A percentile compares a stretch with the other conserved stretches of the same genome.
Conservation (phyloP, 2,888 invertebrate genomes). For the Corbicula japonica region DNA sequence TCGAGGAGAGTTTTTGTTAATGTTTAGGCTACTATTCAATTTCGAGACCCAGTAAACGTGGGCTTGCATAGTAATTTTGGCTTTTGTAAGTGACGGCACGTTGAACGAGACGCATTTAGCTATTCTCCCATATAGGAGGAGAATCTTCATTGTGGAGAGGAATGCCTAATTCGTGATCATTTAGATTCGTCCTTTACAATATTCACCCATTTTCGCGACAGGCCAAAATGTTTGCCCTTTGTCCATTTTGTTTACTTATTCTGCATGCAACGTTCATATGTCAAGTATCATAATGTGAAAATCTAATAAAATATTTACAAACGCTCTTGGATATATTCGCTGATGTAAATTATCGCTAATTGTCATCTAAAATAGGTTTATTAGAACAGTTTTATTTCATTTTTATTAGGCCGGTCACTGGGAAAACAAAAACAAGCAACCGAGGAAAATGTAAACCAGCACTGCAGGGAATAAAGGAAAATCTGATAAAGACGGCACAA, state of each 20-base stretch:
- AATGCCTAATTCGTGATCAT: too few species aligned
- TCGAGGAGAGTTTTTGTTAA: constrained; percentile 22
- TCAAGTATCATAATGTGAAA: too few species aligned
- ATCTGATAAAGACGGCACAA: constrained; percentile 33
- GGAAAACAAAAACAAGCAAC: constrained; percentile 7
- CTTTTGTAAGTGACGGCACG: constrained; percentile 19
- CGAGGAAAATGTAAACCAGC: not conserved
- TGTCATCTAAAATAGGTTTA: constrained; percentile 1
- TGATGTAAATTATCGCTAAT: too few species aligned
- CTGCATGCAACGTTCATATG: too few species aligned
- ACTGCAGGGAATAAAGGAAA: constrained; percentile 32
- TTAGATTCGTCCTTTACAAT: too few species aligned
- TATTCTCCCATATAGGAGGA: too few species aligned
- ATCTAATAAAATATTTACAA: too few species aligned
- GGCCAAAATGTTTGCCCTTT: too few species aligned
- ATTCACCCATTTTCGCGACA: too few species aligned
- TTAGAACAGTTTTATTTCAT: constrained; percentile 7
- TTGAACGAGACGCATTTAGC: constrained; percentile 24
- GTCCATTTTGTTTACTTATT: too few species aligned
- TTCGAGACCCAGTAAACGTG: constrained; percentile 3
- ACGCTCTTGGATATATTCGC: too few species aligned
- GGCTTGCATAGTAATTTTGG: constrained; percentile 29
- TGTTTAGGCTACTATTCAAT: constrained; percentile 26
- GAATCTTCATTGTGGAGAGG: too few species aligned
- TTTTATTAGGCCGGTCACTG: constrained; percentile 8